phyloP scores from a whole-genome alignment of 1,140 invertebrate species.

The Caenorhabditis briggsae region DNA sequence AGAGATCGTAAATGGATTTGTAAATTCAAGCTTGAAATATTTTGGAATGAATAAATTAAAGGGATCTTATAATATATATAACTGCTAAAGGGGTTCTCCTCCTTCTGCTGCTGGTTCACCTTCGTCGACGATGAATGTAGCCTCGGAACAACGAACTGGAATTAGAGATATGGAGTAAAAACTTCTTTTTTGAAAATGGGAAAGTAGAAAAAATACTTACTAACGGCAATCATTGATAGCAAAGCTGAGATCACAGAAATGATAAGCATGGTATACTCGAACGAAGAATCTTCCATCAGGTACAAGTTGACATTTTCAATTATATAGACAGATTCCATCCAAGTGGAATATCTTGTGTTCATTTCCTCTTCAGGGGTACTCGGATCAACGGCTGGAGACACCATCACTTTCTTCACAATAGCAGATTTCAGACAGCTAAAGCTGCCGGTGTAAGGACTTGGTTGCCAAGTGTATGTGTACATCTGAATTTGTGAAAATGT shows the following conservation, averaged over 20 bases:
- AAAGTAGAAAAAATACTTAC: not conserved
- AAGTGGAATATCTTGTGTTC: slow-evolving; percentile 24
- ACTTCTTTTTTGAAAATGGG: not conserved
- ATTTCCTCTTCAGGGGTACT: slow-evolving; percentile 16
- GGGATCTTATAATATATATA: not conserved
- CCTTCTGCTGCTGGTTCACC: slow-evolving; percentile 59
- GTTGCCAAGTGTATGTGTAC: slow-evolving; percentile 42
- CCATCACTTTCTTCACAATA: slow-evolving; percentile 35
- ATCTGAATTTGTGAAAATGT: slow-evolving; percentile 15
- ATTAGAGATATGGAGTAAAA: not conserved
- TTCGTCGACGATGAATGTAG: slow-evolving; percentile 61
- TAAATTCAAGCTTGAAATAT: not conserved
- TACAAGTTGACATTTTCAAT: slow-evolving; percentile 29
- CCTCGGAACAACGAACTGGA: slow-evolving; percentile 41
- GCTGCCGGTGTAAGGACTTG: slow-evolving; percentile 21
- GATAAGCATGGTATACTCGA: slow-evolving; percentile 27
- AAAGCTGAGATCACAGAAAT: not conserved
- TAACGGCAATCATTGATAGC: slow-evolving; percentile 34
- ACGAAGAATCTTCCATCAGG: slow-evolving; percentile 17
- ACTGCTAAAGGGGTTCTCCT: slow-evolving; percentile 58
- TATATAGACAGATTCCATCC: slow-evolving; percentile 43
- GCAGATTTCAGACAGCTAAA: slow-evolving; percentile 23
- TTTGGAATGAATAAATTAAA: not conserved
- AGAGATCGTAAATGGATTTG: not conserved
- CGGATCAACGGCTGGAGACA: slow-evolving; percentile 29